A percentile compares a stretch with the other conserved stretches of the same genome.
Conservation (phyloP, 1,140 invertebrate genomes). For the Ladona fulva region DNA sequence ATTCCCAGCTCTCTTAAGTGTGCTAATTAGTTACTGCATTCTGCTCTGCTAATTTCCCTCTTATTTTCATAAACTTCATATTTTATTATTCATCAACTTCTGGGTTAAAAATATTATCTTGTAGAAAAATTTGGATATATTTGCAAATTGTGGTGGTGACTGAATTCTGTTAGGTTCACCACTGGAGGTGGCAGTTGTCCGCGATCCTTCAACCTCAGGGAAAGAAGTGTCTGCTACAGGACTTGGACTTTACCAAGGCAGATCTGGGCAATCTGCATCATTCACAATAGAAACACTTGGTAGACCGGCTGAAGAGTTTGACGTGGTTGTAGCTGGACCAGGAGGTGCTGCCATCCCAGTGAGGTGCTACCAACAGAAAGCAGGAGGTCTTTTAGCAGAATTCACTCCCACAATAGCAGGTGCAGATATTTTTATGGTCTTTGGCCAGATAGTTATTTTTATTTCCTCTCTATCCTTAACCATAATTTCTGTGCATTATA, state of each 20-base stretch:
- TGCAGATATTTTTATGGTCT: slow-evolving; percentile 24
- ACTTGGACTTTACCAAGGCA: slow-evolving; percentile 71
- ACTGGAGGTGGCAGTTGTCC: slow-evolving; percentile 42
- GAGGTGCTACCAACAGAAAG: slow-evolving; percentile 89
- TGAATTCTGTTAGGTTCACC: slow-evolving; percentile 35
- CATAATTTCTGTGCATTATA: too few species aligned
- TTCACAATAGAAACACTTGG: slow-evolving; percentile 85
- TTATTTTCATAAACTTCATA: too few species aligned
- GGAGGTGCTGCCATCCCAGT: slow-evolving; percentile 85
- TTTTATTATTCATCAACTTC: too few species aligned
- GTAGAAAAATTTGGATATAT: too few species aligned
- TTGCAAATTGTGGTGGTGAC: not conserved
- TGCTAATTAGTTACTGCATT: too few species aligned
- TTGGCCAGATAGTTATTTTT: too few species aligned
- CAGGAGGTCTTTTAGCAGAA: slow-evolving; percentile 84
- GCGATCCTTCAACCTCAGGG: slow-evolving; percentile 47
- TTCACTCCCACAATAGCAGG: slow-evolving; percentile 74
- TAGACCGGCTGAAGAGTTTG: slow-evolving; percentile 76
- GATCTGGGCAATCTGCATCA: slow-evolving; percentile 66
- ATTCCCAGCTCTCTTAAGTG: too few species aligned
- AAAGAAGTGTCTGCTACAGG: slow-evolving; percentile 70
- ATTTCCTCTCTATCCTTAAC: too few species aligned
- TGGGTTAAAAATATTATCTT: too few species aligned
- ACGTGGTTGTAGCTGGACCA: slow-evolving; percentile 80
- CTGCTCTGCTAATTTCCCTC: too few species aligned